phyloP scores from a whole-genome alignment of 2,888 invertebrate genomes.

The Girardia tigrina region DNA sequence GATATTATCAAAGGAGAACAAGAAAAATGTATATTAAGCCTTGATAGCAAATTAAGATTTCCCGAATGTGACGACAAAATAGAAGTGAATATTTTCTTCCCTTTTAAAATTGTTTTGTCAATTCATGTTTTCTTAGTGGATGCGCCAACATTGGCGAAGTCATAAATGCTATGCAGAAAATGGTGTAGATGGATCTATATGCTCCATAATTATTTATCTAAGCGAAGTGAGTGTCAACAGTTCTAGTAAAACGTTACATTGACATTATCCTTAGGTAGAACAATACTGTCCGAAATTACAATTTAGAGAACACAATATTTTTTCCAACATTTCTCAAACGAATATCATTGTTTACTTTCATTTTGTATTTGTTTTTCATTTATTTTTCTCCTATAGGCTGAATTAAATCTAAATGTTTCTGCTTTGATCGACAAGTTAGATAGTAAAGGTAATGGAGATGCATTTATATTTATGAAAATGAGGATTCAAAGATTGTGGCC shows the following conservation, averaged over 20 bases:
- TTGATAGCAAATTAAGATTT: slow-evolving; percentile 41
- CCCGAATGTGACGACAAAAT: slow-evolving; percentile 45
- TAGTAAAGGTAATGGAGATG: background rate
- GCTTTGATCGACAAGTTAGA: background rate
- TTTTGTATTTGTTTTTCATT: background rate
- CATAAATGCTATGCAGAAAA: slow-evolving; percentile 49
- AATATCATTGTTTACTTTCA: background rate
- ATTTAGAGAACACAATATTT: slow-evolving; percentile 17
- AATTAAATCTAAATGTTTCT: background rate
- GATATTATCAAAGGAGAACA: slow-evolving; percentile 43
- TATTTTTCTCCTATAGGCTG: background rate
- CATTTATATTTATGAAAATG: slow-evolving; percentile 41
- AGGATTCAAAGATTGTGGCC: slow-evolving; percentile 48
- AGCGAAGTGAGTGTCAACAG: slow-evolving; percentile 42
- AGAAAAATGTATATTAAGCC: slow-evolving; percentile 43
- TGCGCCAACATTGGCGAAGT: slow-evolving; percentile 49
- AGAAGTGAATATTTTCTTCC: slow-evolving; percentile 39
- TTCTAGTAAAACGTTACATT: background rate
- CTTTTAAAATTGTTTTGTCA: background rate
- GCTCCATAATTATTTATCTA: slow-evolving; percentile 50
- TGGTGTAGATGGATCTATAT: slow-evolving; percentile 51
- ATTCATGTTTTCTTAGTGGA: slow-evolving; percentile 43
- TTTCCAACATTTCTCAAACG: slow-evolving; percentile 17
- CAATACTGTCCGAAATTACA: background rate
- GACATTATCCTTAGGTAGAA: background rate